Evolutionary conservation across 2,797 vertebrate species (phyloP), one percentile per base, ranked within the genome.

Genomic region (Lycodopsis pacificus): DNA sequence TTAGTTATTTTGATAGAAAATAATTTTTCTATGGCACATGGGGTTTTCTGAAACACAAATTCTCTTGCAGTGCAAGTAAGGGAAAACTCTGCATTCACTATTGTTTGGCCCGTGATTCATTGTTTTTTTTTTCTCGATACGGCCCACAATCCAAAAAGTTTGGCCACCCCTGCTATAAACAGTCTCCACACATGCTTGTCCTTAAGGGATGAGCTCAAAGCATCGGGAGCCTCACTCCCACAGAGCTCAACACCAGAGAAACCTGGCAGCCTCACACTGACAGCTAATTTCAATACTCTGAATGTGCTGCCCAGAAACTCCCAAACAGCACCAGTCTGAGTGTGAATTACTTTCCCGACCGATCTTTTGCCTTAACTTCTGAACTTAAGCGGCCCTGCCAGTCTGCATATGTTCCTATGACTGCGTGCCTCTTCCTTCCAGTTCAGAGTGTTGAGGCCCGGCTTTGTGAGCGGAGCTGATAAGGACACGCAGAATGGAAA

Each of bases 381-480:
- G 38, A 68, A 44, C 34, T 42, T 0, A 62, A 36, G 65, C 34
- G 22, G 7, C 9, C 25, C 48, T 27, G 32, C 32, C 65, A 5
- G 48, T 53, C 27, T n/a, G 42, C 27, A 51, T 53, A 13, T 22
- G n/a, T 67, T 54, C 76, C 53, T 62, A 1, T 12, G 62, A n/a
- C 59, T 65, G 13, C 65, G 34, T 7, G 4, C 25, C 12, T 73
- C 5, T 64, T 76, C 42, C 12, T 66, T 71, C 34, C 56, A 65
- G 70, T 86, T 84, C 79, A 70, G 65, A 83, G 80, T 34, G 73
- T 22, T 62, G 72, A 81, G 38, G 77, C 76, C 40, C 5, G 20
- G 79, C 86, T 90, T 90, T 89, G 90, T 92, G 90, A 80, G 85
- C 75, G 0, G 8, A 64, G 80, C 81, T 71, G 91, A 92, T 91